Conservation (phyloP, 2,888 invertebrate species). For the Megamerina dolium region DNA sequence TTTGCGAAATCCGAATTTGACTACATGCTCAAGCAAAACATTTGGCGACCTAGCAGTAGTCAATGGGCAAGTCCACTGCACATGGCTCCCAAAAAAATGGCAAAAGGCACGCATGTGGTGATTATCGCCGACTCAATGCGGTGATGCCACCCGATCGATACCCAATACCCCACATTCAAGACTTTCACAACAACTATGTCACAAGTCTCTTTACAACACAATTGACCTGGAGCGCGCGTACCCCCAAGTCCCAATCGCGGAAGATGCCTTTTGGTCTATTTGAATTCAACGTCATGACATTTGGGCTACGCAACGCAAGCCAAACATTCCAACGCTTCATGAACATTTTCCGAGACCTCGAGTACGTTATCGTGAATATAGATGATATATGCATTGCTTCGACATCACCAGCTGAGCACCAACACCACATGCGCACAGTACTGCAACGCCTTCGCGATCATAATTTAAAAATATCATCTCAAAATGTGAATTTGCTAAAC, state of each 20-base stretch:
- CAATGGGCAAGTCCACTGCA: constrained; percentile 21
- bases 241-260: constrained; percentile 17
- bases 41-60: constrained; percentile 20
- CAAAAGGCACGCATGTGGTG: constrained; percentile 17
- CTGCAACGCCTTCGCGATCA: constrained; percentile 23
- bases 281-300: too few relatives aligned
- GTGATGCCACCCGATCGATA: constrained; percentile 15
- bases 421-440: too few relatives aligned
- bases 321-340: too few relatives aligned
- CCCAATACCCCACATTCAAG: constrained; percentile 18
- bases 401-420: too few relatives aligned
- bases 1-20: constrained; percentile 19
- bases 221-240: too few relatives aligned
- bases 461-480: constrained; percentile 24
- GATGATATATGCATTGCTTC: too few relatives aligned
- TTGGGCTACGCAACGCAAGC: too few relatives aligned
- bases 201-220: constrained; percentile 16
- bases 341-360: too few relatives aligned
- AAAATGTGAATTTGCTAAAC: too few relatives aligned
- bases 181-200: constrained; percentile 13
- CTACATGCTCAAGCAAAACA: constrained; percentile 18
- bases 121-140: constrained; percentile 18
- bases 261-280: too few relatives aligned
- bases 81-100: constrained; percentile 18
- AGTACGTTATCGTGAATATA: too few relatives aligned